phyloP scores from a whole-genome alignment of 2,888 invertebrate species.

The Tricholauxania praeusta region DNA sequence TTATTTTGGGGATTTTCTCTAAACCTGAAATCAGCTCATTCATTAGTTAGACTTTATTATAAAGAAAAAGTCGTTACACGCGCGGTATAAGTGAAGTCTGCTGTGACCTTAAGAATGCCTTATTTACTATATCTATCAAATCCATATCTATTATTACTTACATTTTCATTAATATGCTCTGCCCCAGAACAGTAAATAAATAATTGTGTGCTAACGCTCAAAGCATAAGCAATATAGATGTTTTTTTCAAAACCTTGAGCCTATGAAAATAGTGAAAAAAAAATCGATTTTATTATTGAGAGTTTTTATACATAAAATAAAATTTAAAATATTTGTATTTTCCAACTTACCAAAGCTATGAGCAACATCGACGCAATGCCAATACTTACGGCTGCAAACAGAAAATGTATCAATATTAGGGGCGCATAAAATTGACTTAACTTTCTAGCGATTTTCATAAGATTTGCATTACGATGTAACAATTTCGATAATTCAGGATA shows the following conservation, averaged over 20 bases:
- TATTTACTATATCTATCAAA: no score
- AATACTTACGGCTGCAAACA: constrained; percentile 23
- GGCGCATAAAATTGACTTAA: constrained; percentile 14
- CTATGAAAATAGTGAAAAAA: not conserved
- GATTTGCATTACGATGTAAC: constrained; percentile 2
- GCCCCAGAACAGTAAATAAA: constrained; percentile 25
- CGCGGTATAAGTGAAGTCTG: no score
- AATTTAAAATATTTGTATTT: not conserved
- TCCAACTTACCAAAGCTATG: constrained; percentile 8
- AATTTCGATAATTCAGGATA: not conserved
- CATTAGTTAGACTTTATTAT: no score
- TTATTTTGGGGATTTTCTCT: no score
- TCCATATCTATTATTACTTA: not conserved
- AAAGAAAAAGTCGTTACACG: no score
- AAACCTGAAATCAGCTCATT: no score
- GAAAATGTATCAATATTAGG: constrained; percentile 16
- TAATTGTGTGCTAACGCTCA: constrained; percentile 10
- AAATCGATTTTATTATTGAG: no score
- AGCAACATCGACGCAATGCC: constrained; percentile 15
- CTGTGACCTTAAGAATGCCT: no score
- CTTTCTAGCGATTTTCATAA: constrained; percentile 10
- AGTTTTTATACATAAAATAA: no score
- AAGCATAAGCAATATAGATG: constrained; percentile 15
- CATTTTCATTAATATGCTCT: constrained; percentile 25
- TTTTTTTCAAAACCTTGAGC: constrained; percentile 22